These are phyloP conservation scores for Cydia strobilella DNA, from an alignment of 1,140 invertebrate genomes.

Conservation along the genomic window DNA sequence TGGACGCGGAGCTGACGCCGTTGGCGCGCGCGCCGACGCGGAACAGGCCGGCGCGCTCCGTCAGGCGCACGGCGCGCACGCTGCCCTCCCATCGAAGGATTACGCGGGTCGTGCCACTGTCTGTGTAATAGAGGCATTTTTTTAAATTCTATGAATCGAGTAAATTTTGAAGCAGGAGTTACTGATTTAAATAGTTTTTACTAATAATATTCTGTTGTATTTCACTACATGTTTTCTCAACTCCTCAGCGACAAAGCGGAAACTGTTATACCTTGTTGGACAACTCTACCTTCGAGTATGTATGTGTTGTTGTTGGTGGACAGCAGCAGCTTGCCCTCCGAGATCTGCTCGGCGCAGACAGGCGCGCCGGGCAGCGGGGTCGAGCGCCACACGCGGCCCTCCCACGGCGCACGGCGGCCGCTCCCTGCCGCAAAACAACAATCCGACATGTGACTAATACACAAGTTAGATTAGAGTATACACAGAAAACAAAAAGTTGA, in stretches of 20 bases:
- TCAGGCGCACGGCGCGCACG: constrained; percentile 62
- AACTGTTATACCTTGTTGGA: too few species aligned
- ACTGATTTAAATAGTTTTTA: too few species aligned
- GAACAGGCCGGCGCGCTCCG: constrained; percentile 67
- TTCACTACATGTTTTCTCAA: too few species aligned
- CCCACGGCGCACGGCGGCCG: constrained; percentile 68
- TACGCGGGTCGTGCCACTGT: constrained; percentile 70
- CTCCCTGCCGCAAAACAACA: constrained; percentile 48
- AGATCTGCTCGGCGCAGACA: constrained; percentile 68
- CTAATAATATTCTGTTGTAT: too few species aligned
- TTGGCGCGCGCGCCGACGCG: constrained; percentile 60
- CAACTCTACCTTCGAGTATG: constrained; percentile 64
- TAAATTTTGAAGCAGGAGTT: too few species aligned
- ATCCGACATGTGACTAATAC: too few species aligned
- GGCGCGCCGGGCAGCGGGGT: constrained; percentile 68
- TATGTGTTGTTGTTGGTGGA: constrained; percentile 74
- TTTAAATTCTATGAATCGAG: too few species aligned
- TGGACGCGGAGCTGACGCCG: constrained; percentile 55
- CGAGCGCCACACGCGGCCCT: constrained; percentile 67
- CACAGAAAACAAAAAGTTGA: too few species aligned
- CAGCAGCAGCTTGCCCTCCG: constrained; percentile 64
- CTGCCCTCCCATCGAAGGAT: constrained; percentile 71
- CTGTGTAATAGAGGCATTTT: constrained; percentile 41
- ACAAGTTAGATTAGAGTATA: too few species aligned
- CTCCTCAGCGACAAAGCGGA: too few species aligned